phyloP scores from a whole-genome alignment of 2,797 vertebrate genomes.

The Chlorospingus flavigularis region DNA sequence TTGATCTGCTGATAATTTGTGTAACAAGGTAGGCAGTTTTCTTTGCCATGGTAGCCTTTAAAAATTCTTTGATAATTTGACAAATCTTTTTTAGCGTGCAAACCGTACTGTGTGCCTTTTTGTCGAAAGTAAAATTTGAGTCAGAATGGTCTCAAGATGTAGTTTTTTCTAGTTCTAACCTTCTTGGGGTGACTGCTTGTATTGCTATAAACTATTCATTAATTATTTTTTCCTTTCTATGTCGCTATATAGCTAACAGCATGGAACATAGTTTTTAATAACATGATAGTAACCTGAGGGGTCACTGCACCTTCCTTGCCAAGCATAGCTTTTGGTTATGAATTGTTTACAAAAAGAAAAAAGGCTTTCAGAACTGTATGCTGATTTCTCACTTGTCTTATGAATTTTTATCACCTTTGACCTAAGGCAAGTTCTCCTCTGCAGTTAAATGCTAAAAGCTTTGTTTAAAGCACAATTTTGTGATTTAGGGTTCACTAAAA shows the following conservation, averaged over 20 bases:
- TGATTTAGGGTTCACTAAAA: neutral
- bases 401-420: neutral
- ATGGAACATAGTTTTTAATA: neutral
- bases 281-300: neutral
- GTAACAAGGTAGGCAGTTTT: neutral
- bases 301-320: neutral
- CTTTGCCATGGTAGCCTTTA: neutral
- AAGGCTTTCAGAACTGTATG: neutral
- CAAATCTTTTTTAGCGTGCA: neutral
- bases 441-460: neutral
- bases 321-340: neutral
- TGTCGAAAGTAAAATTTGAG: neutral
- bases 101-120: neutral
- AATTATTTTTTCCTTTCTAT: neutral
- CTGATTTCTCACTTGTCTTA: neutral
- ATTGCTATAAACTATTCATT: neutral
- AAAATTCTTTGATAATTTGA: neutral
- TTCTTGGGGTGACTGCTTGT: neutral
- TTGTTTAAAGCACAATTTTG: neutral
- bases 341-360: neutral
- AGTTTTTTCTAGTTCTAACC: neutral
- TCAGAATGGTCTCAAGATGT: neutral
- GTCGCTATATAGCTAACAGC: neutral
- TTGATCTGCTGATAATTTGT: neutral
- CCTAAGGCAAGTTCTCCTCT: neutral